Base-by-base conservation (phyloP, 1,140 invertebrate species). In the Drosophila ambigua region DNA sequence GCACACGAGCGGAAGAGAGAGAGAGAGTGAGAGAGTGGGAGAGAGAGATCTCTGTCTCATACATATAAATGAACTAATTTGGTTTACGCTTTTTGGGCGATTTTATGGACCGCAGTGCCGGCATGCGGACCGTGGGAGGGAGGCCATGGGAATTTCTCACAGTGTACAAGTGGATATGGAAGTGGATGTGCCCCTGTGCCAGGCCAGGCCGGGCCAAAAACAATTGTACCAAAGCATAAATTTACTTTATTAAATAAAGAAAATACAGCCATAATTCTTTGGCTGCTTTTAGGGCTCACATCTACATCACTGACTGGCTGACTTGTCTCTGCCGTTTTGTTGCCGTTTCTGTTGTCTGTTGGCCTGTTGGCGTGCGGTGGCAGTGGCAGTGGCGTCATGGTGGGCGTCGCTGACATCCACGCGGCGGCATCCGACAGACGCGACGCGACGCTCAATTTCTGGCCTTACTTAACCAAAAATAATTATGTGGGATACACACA, bases 31-130 rank as follows among this genome's bases (percentile, higher is more conserved):
- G 4, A 35, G 31, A 13, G 35, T 4, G 35, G 0, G 31, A 11
- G 2, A 35, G 31, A 35, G 8, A 35, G 3, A 4, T 39, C 35
- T 39, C 35, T 48, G 61, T 65, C 51, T 48, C 66, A 60, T 65
- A 72, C 64, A 77, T 81, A 71, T 74, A 85, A 85, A 85, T 87
- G 63, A 79, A 82, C 78, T 87, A 87, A 87, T 87, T 87, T 88
- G 69, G 48, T 76, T 72, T 76, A 61, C 68, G 58, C 49, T 67
- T 76, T 60, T 51, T 64, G 65, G 72, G 54, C 48, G 45, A 48
- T 82, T 81, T 81, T 83, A 69, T 82, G 59, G 62, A 45, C 43
- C 59, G 78, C 69, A 73, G 50, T 76, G 69, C 65, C 66, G 63
- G 52, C 20, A 31, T 6, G n/a, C 60, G 15, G 13, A 28, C 49